Base-by-base conservation (phyloP, 1,140 invertebrate genomes). In the Matsumurasca onukii region DNA sequence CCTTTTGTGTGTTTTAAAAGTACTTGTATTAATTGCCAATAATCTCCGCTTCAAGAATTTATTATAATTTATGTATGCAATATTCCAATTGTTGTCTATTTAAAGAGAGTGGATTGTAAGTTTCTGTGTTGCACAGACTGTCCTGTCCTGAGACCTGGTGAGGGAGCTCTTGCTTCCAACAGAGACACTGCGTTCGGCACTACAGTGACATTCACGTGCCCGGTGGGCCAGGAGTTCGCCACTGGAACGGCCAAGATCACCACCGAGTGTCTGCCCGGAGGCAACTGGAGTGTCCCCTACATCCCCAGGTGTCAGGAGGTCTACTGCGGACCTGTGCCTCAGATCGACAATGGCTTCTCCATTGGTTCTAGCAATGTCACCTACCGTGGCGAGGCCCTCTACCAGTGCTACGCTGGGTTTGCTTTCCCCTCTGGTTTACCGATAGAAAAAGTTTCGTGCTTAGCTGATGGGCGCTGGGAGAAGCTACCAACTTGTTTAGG, bases 301-400 rank as follows among this genome's bases (percentile, higher is more conserved):
- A 95, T 98, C 76, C 95, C 96, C 2, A 90, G 91, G 77, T 98
- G 96, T 81, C 96, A 98, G 88, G 94, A 97, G 84, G 92, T 97
- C 20, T 98, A 98, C 77, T 98, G 96, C 80, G 95, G 95, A 64
- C 94, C 95, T 31, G 95, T 98, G 27, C 96, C 96, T 67, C 95
- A 98, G 84, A 98, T 98, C 68, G 93, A 97, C 74, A 98, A 98
- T 78, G 96, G 96, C 55, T 98, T 97, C 78, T 97, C 95, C 0
- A 95, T 97, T 76, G 92, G 91, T 57, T 95, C 95, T 0, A 91
- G 93, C 0, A 98, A 98, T 78, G 95, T 98, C 1, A 98, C 95
- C 0, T 98, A 94, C 74, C 86, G 88, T 70, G 96, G 95, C 15
- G 83, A 94, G 72, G 95, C 95, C 25, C 96, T 93, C 71, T 98